Percentiles rank a stretch among this genome's conserved stretches.
Evolutionary conservation across 2,113 vertebrate genomes (phyloP).

Genomic region (Scalopus aquaticus): DNA sequence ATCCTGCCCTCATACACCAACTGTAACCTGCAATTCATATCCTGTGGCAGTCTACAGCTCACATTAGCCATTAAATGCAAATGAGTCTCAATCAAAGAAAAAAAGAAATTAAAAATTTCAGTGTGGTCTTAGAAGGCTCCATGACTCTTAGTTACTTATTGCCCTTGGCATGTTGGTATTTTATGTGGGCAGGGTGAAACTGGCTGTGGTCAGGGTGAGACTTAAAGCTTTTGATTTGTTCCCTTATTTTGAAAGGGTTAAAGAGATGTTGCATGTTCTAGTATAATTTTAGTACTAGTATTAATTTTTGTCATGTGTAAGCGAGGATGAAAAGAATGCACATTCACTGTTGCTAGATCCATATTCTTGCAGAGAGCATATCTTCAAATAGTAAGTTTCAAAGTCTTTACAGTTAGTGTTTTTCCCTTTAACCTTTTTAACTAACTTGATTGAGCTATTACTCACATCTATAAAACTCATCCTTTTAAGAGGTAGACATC

Average conservation of each 20-base stretch:
- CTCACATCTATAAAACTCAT: background rate
- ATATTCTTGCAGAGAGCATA: background rate
- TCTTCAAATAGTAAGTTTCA: background rate
- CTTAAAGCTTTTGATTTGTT: conserved; percentile 77
- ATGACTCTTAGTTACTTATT: conserved; percentile 49
- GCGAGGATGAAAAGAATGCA: conserved; percentile 13
- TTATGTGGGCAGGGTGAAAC: conserved; percentile 81
- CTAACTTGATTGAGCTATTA: background rate
- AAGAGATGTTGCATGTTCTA: conserved; percentile 69
- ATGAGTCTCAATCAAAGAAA: conserved; percentile 66
- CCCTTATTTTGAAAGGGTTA: conserved; percentile 76
- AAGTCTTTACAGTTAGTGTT: background rate
- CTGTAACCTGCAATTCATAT: conserved; percentile 54
- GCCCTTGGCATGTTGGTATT: conserved; percentile 74
- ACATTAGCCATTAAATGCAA: conserved; percentile 72
- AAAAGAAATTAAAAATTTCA: conserved; percentile 50
- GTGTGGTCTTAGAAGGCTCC: conserved; percentile 41
- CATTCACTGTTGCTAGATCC: conserved; percentile 17
- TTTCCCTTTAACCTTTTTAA: background rate
- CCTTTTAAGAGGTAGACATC: background rate
- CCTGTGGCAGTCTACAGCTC: conserved; percentile 65
- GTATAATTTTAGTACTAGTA: conserved; percentile 68
- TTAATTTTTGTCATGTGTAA: conserved; percentile 58
- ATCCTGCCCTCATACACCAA: background rate
- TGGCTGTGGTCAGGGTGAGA: conserved; percentile 78